Evolutionary conservation across 2,797 vertebrate genomes (phyloP).

Genomic region (Clarias platycephalus): DNA sequence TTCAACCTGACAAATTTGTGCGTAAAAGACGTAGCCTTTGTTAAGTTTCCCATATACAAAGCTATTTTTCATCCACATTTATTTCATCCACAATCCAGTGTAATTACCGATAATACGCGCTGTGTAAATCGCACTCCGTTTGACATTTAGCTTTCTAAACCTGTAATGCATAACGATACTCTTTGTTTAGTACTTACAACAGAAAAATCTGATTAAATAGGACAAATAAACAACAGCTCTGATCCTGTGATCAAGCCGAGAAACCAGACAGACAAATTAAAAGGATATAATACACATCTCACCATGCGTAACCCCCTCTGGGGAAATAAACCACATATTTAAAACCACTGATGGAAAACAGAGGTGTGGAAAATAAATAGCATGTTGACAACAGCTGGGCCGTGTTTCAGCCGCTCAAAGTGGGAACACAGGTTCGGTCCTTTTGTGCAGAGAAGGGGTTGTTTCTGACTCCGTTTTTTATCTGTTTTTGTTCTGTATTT

Average conservation of each 20-base stretch:
- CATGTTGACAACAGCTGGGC: conserved; percentile 33
- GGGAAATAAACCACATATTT: conserved; percentile 47
- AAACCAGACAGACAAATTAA: conserved; percentile 47
- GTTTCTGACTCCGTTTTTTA: neutral
- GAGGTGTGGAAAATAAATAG: conserved; percentile 53
- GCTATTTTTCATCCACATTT: neutral
- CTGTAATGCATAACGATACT: neutral
- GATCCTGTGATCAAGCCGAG: conserved; percentile 1
- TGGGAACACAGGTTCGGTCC: conserved; percentile 1
- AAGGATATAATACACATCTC: conserved; percentile 37
- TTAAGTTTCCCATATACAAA: neutral
- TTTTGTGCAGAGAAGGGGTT: neutral
- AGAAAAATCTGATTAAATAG: conserved; percentile 5
- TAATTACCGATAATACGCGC: neutral
- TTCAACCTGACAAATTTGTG: neutral
- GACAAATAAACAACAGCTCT: neutral
- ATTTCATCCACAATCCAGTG: neutral
- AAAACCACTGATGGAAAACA: conserved; percentile 46
- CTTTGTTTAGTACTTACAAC: neutral
- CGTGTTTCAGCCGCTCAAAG: conserved; percentile 34
- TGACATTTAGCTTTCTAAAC: neutral
- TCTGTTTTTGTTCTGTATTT: neutral
- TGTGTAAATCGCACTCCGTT: neutral
- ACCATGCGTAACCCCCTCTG: conserved; percentile 16
- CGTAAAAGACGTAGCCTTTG: neutral